Evolutionary conservation across 2,888 invertebrate genomes (phyloP).

Genomic region (Drosophila niveifrons): DNA sequence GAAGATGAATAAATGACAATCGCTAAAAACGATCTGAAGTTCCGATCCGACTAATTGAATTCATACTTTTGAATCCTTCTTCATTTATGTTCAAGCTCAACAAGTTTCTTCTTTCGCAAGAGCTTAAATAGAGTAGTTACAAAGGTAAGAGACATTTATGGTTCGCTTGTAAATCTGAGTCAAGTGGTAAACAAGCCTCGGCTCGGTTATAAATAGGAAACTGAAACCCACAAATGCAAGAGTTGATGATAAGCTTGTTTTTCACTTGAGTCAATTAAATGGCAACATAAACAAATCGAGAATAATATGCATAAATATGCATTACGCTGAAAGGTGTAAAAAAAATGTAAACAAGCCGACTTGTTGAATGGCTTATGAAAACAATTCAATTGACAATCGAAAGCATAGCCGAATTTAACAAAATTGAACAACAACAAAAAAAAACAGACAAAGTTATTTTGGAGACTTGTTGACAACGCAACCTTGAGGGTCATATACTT

Average conservation of each 20-base stretch:
- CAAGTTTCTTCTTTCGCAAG: too few relatives aligned
- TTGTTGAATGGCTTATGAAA: too few relatives aligned
- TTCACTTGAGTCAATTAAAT: slow-evolving; percentile 10
- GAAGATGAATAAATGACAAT: too few relatives aligned
- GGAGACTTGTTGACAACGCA: not conserved
- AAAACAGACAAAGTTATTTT: not conserved
- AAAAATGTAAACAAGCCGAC: too few relatives aligned
- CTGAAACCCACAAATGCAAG: slow-evolving; percentile 17
- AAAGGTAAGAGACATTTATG: too few relatives aligned
- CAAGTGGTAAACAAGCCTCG: not conserved
- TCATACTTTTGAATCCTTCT: too few relatives aligned
- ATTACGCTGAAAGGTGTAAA: not conserved
- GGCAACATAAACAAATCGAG: slow-evolving; percentile 7
- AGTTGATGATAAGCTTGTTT: slow-evolving; percentile 43
- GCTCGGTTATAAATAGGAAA: slow-evolving; percentile 26
- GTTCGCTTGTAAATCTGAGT: not conserved
- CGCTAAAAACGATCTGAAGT: too few relatives aligned
- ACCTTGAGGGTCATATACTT: not conserved
- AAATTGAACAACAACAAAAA: not conserved
- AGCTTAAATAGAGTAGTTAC: too few relatives aligned
- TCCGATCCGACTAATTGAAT: too few relatives aligned
- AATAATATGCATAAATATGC: slow-evolving; percentile 8
- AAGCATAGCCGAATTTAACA: too few relatives aligned
- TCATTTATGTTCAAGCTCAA: too few relatives aligned
- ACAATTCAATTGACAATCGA: too few relatives aligned